phyloP scores from a whole-genome alignment of 2,113 vertebrate genomes.

The Siphamia tubifer region DNA sequence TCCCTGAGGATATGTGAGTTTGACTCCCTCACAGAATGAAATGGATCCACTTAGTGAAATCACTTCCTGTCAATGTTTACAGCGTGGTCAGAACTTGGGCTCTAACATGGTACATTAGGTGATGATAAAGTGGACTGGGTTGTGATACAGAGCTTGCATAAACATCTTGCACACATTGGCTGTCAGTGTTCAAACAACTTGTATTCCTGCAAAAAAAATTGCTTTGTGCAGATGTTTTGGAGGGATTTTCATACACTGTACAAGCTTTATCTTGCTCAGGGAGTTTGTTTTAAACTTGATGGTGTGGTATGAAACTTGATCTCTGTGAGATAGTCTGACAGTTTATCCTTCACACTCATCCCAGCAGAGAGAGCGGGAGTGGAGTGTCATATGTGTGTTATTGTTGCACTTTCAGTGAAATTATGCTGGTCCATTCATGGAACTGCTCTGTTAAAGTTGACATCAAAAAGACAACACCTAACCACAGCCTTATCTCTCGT shows the following conservation, averaged over 20 bases:
- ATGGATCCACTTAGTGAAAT: slow-evolving; percentile 58
- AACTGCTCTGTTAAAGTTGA: slow-evolving; percentile 48
- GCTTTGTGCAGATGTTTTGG: background rate
- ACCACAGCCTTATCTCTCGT: slow-evolving; percentile 50
- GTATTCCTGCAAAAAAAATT: slow-evolving; percentile 1
- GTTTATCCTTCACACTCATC: slow-evolving; percentile 71
- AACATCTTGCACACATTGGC: background rate
- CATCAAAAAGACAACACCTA: slow-evolving; percentile 47
- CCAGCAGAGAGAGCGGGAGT: slow-evolving; percentile 43
- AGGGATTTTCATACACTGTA: background rate
- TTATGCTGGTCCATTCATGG: slow-evolving; percentile 60
- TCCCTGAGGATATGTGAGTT: slow-evolving; percentile 54
- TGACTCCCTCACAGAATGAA: slow-evolving; percentile 60
- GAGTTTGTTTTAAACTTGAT: slow-evolving; percentile 14
- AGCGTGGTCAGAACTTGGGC: slow-evolving; percentile 41
- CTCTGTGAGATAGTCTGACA: slow-evolving; percentile 77
- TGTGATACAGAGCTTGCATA: slow-evolving; percentile 5
- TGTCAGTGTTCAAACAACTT: background rate
- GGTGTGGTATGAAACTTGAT: slow-evolving; percentile 68
- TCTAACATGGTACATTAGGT: slow-evolving; percentile 16
- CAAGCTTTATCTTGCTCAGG: slow-evolving; percentile 52
- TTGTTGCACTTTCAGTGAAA: slow-evolving; percentile 72
- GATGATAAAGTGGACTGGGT: slow-evolving; percentile 2
- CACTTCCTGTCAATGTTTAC: slow-evolving; percentile 70
- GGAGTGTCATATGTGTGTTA: slow-evolving; percentile 70